These are phyloP conservation scores for Ciconia nigra DNA, from an alignment of 2,797 vertebrate genomes.

Conservation along the genomic window DNA sequence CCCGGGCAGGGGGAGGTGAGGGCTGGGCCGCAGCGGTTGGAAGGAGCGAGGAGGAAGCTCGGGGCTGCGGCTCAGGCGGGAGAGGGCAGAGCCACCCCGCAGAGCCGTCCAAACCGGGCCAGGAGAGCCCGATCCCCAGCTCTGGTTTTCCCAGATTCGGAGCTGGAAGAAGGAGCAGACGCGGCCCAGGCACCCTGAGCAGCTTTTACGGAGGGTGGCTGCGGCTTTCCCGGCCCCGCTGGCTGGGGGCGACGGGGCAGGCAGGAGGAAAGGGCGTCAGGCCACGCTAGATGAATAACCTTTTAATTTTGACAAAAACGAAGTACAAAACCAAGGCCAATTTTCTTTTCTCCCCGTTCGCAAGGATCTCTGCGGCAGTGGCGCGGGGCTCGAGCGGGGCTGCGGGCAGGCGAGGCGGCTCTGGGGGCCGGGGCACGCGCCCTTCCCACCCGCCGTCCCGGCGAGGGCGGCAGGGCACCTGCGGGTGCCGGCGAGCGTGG, in stretches of 20 bases:
- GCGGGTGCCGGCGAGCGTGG: not conserved
- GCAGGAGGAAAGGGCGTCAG: not conserved
- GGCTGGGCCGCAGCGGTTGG: not conserved
- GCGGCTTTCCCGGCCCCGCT: rapidly evolving
- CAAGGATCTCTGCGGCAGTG: not conserved
- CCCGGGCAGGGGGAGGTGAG: rapidly evolving
- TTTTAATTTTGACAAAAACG: slow-evolving; percentile 49
- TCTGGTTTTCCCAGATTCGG: not conserved
- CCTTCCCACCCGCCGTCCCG: not conserved
- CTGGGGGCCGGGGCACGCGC: not conserved
- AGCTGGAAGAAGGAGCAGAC: not conserved
- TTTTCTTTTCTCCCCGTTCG: not conserved
- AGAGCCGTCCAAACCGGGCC: not conserved
- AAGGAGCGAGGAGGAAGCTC: not conserved
- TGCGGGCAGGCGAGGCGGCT: not conserved
- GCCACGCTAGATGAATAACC: not conserved
- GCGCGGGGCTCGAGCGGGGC: not conserved
- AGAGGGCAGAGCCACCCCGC: not conserved
- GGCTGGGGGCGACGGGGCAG: rapidly evolving
- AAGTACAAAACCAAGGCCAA: slow-evolving; percentile 62
- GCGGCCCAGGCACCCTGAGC: rapidly evolving
- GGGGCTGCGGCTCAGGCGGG: rapidly evolving
- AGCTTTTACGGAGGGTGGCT: not conserved
- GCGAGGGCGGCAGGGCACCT: not conserved
- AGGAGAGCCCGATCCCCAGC: too few species aligned